Base-by-base conservation (phyloP, 2,113 vertebrate species). In the Callithrix jacchus region DNA sequence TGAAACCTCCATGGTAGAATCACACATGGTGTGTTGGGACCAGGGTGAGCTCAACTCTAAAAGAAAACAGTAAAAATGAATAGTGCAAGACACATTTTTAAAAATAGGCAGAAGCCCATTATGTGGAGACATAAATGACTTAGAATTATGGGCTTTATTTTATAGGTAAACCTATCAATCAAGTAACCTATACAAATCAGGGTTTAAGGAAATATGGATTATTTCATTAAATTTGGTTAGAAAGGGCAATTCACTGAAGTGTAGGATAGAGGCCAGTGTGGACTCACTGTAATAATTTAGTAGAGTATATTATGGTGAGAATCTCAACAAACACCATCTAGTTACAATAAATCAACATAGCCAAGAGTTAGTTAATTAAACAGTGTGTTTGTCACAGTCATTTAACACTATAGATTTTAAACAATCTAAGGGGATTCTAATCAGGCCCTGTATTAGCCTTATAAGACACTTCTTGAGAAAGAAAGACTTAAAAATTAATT, bases 401-500 rank as follows among this genome's bases (percentile, higher is more conserved):
- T 47, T 95, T 80, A 84, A 95, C 89, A 77, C 12, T 47, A 82
- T 0, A 83, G n/a, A 20, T 23, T 68, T 25, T 25, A 68, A 74
- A n/a, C 20, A 9, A 87, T 74, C 14, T 49, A 83, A 32, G 56
- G 30, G 8, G 17, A 61, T 70, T 76, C 1, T 1, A 73, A n/a
- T 47, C 14, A 70, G 74, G 35, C 12, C 14, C 17, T 56, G 42
- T 40, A 45, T 3, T 87, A 32, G 12, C 25, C 35, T 77, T 76
- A 54, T 77, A 68, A 61, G n/a, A 25, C 58, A 96, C 76, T 5
- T 92, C 18, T 45, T 14, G 27, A 58, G 35, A 61, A 71, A 49
- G 49, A 80, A 86, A 70, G 12, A 58, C 47, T 82, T 96, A 80
- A 94, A 91, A 90, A 40, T 45, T 83, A 92, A 85, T 92, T 81